phyloP scores from a whole-genome alignment of 2,113 vertebrate genomes.

The Phyllostomus discolor region DNA sequence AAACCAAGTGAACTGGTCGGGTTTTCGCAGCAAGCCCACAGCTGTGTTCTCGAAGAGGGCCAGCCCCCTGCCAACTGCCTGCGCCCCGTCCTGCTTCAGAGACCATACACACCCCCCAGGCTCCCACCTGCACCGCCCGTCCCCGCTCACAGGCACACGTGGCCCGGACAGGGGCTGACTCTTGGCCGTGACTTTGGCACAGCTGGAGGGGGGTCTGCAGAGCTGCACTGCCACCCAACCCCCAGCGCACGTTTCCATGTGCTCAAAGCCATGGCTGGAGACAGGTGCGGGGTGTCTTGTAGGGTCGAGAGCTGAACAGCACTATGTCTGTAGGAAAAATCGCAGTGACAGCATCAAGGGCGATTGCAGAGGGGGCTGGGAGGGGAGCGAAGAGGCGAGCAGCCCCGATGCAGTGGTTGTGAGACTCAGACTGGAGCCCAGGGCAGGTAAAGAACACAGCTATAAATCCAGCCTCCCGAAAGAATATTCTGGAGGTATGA shows the following conservation, averaged over 20 bases:
- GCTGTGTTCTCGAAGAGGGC: not conserved
- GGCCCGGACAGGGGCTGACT: not conserved
- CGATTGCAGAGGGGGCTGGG: not conserved
- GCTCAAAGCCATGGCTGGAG: constrained; percentile 31
- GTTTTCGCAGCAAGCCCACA: not conserved
- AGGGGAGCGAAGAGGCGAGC: not conserved
- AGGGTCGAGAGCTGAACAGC: constrained; percentile 50
- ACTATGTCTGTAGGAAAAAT: constrained; percentile 66
- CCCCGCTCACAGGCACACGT: not conserved
- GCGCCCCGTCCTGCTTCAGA: not conserved
- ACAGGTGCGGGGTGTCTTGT: constrained; percentile 37
- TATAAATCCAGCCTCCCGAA: constrained; percentile 65
- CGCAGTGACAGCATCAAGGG: not conserved
- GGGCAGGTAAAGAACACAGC: constrained; percentile 68
- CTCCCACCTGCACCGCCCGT: not conserved
- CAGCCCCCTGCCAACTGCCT: not conserved
- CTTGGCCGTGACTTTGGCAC: not conserved
- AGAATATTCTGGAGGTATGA: constrained; percentile 45
- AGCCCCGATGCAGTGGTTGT: constrained; percentile 52
- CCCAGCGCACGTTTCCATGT: not conserved
- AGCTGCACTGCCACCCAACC: not conserved
- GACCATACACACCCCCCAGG: not conserved
- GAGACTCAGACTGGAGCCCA: constrained; percentile 62
- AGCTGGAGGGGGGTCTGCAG: not conserved
- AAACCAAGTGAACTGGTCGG: not conserved